Percentiles rank a stretch among this genome's conserved stretches.
Conservation (phyloP, 2,797 vertebrate genomes). For the Bothrops alternatus region DNA sequence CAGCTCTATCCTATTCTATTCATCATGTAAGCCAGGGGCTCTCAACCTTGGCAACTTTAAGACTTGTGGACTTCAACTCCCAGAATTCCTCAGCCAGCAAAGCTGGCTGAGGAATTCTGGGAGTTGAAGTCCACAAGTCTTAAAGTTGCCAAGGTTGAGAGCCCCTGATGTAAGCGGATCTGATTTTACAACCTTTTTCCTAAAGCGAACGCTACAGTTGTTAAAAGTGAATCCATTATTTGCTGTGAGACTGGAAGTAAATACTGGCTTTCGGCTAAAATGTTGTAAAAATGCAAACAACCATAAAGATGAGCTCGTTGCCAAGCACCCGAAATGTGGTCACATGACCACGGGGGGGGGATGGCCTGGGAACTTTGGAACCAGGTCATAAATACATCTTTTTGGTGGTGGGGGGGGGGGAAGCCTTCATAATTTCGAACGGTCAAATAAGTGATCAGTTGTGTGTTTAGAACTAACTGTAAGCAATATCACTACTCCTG, state of each 20-base stretch:
- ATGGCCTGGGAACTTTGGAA: not conserved
- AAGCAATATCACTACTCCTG: not conserved
- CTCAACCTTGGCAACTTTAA: too few species aligned
- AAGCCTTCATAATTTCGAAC: not conserved
- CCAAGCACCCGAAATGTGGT: not conserved
- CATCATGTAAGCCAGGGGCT: too few species aligned
- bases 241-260: not conserved
- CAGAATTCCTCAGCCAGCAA: too few species aligned
- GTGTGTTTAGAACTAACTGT: not conserved
- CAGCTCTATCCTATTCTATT: too few species aligned
- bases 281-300: not conserved
- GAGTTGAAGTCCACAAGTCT: too few species aligned
- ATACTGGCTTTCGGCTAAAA: not conserved
- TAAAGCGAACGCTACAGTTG: not conserved
- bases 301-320: not conserved
- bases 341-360: not conserved
- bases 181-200: not conserved
- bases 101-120: too few species aligned
- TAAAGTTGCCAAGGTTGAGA: too few species aligned
- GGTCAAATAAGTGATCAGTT: not conserved
- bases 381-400: not conserved
- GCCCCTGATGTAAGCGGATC: too few species aligned
- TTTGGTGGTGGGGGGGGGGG: not conserved
- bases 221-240: not conserved
- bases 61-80: too few species aligned